phyloP scores from a whole-genome alignment of 2,888 invertebrate species.

The Leucoptera coffeella region DNA sequence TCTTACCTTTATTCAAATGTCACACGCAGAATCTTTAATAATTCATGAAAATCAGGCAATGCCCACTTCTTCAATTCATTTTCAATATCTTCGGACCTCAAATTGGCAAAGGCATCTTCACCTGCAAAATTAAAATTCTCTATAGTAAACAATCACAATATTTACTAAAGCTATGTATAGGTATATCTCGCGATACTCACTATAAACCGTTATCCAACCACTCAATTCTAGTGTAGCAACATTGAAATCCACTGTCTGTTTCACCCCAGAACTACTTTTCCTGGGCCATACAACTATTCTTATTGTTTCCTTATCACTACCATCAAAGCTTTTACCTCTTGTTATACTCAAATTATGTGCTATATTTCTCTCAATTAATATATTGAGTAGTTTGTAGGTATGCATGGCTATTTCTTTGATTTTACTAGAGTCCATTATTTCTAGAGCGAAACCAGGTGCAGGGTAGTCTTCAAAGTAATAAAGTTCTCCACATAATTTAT shows the following conservation, averaged over 20 bases:
- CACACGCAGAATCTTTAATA: too few relatives aligned
- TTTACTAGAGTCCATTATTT: constrained; percentile 26
- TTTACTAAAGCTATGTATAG: too few relatives aligned
- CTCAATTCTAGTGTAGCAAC: constrained; percentile 72
- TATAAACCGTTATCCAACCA: constrained; percentile 67
- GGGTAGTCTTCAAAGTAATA: constrained; percentile 42
- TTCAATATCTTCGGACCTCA: constrained; percentile 16
- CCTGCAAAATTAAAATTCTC: too few relatives aligned
- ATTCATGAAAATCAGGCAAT: constrained; percentile 17
- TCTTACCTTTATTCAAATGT: too few relatives aligned
- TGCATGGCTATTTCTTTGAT: constrained; percentile 17
- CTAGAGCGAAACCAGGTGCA: constrained; percentile 66
- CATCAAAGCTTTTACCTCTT: constrained; percentile 21
- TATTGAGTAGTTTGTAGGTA: constrained; percentile 43
- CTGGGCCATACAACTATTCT: constrained; percentile 64
- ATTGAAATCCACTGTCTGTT: constrained; percentile 54
- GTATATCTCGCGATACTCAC: too few relatives aligned
- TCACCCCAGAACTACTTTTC: constrained; percentile 45
- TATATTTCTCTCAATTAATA: constrained; percentile 55
- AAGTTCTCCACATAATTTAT: constrained; percentile 42
- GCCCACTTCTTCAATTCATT: constrained; percentile 24
- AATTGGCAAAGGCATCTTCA: constrained; percentile 14
- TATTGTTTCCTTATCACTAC: constrained; percentile 21
- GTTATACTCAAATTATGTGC: constrained; percentile 74
- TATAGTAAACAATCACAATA: too few relatives aligned